Evolutionary conservation across 2,113 vertebrate genomes (phyloP).

Genomic region (Todiramphus saurophagus): DNA sequence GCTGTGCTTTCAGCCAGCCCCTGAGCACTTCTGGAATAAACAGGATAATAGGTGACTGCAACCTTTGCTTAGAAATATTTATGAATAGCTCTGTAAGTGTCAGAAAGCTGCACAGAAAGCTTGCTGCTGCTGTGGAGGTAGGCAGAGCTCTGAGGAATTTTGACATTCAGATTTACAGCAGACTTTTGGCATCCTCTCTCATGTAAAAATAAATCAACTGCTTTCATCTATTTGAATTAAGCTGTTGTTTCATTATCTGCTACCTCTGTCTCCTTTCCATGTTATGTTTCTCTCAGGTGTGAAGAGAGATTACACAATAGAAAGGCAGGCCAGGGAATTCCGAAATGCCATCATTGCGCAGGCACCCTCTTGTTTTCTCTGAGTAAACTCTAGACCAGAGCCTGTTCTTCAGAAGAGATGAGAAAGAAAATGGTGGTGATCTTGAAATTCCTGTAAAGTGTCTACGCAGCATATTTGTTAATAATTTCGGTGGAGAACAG

Average conservation of each 20-base stretch:
- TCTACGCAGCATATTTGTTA: neutral
- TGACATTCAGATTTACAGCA: constrained; percentile 49
- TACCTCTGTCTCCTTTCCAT: neutral
- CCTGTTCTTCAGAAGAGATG: neutral
- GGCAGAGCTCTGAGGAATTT: neutral
- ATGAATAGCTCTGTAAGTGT: constrained; percentile 45
- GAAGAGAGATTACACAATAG: constrained; percentile 11
- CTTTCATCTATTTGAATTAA: constrained; percentile 54
- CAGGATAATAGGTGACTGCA: constrained; percentile 33
- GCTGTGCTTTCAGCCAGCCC: constrained; percentile 25
- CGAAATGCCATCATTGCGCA: neutral
- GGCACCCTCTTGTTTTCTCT: neutral
- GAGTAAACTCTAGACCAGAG: neutral
- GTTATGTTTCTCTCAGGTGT: neutral
- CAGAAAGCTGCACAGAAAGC: constrained; percentile 16
- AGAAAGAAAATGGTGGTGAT: neutral
- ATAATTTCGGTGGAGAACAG: neutral
- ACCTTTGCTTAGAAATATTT: constrained; percentile 56
- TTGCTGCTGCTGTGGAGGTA: neutral
- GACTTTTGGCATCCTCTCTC: constrained; percentile 43
- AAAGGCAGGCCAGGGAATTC: neutral
- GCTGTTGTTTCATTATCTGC: constrained; percentile 35
- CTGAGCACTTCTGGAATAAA: constrained; percentile 28
- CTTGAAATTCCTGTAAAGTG: neutral
- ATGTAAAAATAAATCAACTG: constrained; percentile 43